A percentile compares a stretch with the other conserved stretches of the same genome.
These are phyloP conservation scores for Nothocercus julius DNA, from an alignment of 2,113 vertebrate genomes.

Conservation along the genomic window DNA sequence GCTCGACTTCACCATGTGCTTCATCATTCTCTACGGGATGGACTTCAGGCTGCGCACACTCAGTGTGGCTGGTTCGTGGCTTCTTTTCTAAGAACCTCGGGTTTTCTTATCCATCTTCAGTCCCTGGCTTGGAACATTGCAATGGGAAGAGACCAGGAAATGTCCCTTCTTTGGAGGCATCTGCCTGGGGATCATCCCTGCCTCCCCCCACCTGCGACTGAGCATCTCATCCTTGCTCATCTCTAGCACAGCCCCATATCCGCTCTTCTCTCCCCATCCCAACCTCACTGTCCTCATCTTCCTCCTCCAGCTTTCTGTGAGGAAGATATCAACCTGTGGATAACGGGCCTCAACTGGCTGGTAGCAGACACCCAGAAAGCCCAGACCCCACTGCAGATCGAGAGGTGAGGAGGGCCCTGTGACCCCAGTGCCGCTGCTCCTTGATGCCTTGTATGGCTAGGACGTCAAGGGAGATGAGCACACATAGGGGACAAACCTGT, in stretches of 20 bases:
- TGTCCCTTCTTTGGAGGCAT: no score
- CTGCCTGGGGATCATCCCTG: neutral
- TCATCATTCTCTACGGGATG: conserved; percentile 86
- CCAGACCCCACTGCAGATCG: conserved; percentile 79
- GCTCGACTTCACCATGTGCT: conserved; percentile 83
- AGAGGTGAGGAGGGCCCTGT: conserved; percentile 73
- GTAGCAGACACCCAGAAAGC: conserved; percentile 82
- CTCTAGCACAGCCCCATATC: neutral
- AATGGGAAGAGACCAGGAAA: neutral
- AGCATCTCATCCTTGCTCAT: neutral
- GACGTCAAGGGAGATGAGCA: neutral
- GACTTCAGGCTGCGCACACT: conserved; percentile 87
- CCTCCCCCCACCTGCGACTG: neutral
- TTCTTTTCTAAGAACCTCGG: neutral
- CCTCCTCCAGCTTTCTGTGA: conserved; percentile 82
- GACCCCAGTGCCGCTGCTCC: neutral
- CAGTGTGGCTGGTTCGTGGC: conserved; percentile 81
- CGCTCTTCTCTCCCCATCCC: neutral
- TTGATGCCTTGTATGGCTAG: rapidly evolving
- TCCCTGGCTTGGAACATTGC: neutral
- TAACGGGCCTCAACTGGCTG: conserved; percentile 85
- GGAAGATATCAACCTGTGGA: conserved; percentile 88
- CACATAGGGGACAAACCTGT: no score
- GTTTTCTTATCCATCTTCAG: neutral
- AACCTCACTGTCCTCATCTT: neutral